Conservation (phyloP, 1,140 invertebrate genomes). For the Heliconius hermathena region DNA sequence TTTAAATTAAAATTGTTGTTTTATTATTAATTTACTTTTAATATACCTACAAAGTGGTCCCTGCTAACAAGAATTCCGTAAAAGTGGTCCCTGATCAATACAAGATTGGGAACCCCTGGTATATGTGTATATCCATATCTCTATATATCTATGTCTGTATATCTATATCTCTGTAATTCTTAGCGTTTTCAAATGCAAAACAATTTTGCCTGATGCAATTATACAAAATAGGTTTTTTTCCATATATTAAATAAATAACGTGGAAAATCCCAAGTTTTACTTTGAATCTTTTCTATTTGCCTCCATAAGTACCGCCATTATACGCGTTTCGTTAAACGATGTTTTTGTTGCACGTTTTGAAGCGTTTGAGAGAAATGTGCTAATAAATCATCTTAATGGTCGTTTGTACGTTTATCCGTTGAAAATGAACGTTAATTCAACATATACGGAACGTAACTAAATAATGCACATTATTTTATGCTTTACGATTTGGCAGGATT, state of each 20-base stretch:
- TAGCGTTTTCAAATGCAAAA: background rate
- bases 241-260: background rate
- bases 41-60: no score
- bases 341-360: conserved; percentile 42
- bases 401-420: conserved; percentile 40
- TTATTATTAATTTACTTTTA: no score
- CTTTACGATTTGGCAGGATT: background rate
- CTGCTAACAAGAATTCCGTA: no score
- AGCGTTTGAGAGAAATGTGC: conserved; percentile 41
- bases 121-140: no score
- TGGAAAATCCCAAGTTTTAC: conserved; percentile 12
- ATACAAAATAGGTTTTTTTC: background rate
- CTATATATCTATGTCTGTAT: no score
- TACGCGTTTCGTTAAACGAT: conserved; percentile 37
- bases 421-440: conserved; percentile 29
- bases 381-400: conserved; percentile 46
- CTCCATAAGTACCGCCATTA: conserved; percentile 31
- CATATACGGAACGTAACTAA: conserved; percentile 21
- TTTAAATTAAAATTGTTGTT: no score
- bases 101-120: no score
- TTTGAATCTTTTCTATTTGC: conserved; percentile 23
- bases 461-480: conserved; percentile 4
- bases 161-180: background rate
- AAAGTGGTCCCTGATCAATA: no score
- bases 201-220: background rate